Conservation (phyloP, 2,888 invertebrate genomes). For the Erynnis tages region DNA sequence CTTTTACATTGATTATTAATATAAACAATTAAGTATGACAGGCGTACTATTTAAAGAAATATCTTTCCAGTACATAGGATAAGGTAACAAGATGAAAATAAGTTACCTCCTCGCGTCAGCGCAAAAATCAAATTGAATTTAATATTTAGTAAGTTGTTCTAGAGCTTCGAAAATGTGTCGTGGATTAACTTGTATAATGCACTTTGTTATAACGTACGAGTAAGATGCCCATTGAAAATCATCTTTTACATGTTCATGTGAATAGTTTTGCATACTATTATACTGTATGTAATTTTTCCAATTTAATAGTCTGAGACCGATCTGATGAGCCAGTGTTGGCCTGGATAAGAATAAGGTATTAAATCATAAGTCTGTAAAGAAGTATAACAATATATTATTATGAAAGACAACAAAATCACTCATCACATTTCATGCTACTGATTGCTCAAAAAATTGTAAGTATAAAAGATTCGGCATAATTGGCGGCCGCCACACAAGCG, state of each 20-base stretch:
- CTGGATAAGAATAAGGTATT: neutral
- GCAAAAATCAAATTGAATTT: conserved; percentile 45
- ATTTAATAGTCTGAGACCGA: conserved; percentile 11
- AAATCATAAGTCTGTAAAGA: too few species aligned
- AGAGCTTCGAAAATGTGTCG: conserved; percentile 24
- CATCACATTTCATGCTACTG: too few species aligned
- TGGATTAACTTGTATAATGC: neutral
- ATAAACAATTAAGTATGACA: too few species aligned
- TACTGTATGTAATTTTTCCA: neutral
- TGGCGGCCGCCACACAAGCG: too few species aligned
- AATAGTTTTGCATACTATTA: neutral
- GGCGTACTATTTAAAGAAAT: neutral
- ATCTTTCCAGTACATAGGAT: conserved; percentile 8
- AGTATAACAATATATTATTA: too few species aligned
- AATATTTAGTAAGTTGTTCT: conserved; percentile 36
- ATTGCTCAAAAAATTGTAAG: too few species aligned
- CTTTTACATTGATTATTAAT: too few species aligned
- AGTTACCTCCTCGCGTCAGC: conserved; percentile 43
- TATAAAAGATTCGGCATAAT: too few species aligned
- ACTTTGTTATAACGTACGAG: neutral
- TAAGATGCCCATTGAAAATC: too few species aligned
- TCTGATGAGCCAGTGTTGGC: conserved; percentile 8
- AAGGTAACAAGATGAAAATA: conserved; percentile 1
- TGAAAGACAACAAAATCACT: neutral
- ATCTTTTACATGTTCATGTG: neutral